Evolutionary conservation across 2,888 invertebrate species (phyloP), one percentile per base, ranked within the genome.

Genomic region (Chymomyza caudatula): DNA sequence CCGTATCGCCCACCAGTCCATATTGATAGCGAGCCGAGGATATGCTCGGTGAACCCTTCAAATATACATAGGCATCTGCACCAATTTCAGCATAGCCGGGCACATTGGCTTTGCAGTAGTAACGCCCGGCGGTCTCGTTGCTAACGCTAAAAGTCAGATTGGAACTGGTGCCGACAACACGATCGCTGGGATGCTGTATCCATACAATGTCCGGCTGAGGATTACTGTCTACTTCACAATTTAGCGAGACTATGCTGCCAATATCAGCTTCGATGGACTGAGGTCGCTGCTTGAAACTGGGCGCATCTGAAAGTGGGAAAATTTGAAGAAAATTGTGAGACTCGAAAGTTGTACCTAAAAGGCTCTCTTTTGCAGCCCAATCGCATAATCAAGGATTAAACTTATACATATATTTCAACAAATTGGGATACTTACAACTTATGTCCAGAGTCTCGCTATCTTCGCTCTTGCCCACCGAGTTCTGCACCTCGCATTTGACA

Each of bases 191-290:
- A 88, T 96, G 94, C 89, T 96, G 95, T 62, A 95, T 93, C 98
- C 98, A 98, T 8, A 95, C 93, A 77, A 98, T 95, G 83, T 96
- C 96, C 0, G 98, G 96, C 29, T 93, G 92, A 0, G 98, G 98
- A 87, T 97, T 97, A 17, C 97, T 96, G 85, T 97, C 97, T 0
- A 97, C 97, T 87, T 96, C 95, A 89, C 98, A 98, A 65, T 92
- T 93, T 42, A 98, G 91, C 1, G 95, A 94, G 4, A 96, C 95
- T 58, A 94, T 93, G 4, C 94, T 93, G 4, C 96, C 96, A 17
- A 94, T 91, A 87, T 97, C 96, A 0, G 96, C 96, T 89, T 96
- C 96, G 49, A 96, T 93, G 65, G 96, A 95, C 80, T 93, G 93
- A 0, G 96, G 96, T 60, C 93, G 92, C 64, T 93, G 93, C 74